Evolutionary conservation across 2,888 invertebrate genomes (phyloP), one percentile per base, ranked within the genome.

Genomic region (Baronia brevicornis): DNA sequence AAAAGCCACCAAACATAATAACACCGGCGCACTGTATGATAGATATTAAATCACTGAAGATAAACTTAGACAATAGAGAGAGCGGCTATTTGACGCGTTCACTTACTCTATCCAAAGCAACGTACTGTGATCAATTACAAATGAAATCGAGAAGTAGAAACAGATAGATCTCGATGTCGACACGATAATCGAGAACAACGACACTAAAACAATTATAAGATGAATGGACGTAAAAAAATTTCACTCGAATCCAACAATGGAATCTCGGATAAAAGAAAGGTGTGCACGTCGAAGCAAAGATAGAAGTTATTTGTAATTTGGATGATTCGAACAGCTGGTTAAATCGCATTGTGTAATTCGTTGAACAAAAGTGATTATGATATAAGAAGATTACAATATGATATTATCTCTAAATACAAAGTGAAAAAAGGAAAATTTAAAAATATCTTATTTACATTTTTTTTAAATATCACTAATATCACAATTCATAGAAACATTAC

Each of bases 61-160:
- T 68, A 61, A 57, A 50, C 51, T 43, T 60, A 63, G 39, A 75
- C 75, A 77, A 75, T 75, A 64, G 77, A 66, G 70, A 71, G 72
- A 73, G 74, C 51, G 53, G 36, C n/a, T n/a, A 39, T 45, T 48
- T 43, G 39, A 37, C 44, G 28, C 43, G 43, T n/a, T n/a, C n/a
- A n/a, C n/a, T n/a, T n/a, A n/a, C n/a, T n/a, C n/a, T n/a, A n/a
- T n/a, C n/a, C n/a, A 35, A 39, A 49, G 46, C 42, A 54, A 56
- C 56, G 48, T 41, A 6, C 52, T 46, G 35, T 67, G 59, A 71
- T 68, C 67, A 60, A 67, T 69, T 67, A 66, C 64, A 52, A 56
- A 63, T 60, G 60, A 61, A 62, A 60, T 54, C 52, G 52, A 53
- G 51, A 60, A 53, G 51, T 50, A 22, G 50, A 53, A 58, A 62